These are phyloP conservation scores for Cyclophora albipunctata DNA, from an alignment of 2,888 invertebrate species.

Conservation along the genomic window DNA sequence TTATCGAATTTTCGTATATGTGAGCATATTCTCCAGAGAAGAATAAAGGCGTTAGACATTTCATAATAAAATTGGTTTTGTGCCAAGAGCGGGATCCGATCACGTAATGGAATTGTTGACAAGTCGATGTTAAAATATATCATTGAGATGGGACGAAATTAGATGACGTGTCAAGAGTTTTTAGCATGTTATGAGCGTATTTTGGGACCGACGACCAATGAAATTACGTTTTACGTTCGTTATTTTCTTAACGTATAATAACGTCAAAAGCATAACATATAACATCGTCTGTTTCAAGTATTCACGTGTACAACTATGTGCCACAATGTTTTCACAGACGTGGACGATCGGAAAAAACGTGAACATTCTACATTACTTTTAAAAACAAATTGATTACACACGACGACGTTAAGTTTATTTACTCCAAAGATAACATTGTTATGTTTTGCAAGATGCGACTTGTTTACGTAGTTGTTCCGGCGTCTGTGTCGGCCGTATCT, in stretches of 20 bases:
- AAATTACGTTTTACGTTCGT: too few species aligned
- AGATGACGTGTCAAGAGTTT: not conserved
- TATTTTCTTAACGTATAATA: too few species aligned
- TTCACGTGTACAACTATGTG: too few species aligned
- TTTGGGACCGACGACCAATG: not conserved
- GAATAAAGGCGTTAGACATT: constrained; percentile 12
- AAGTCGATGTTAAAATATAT: constrained; percentile 22
- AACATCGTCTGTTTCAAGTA: too few species aligned
- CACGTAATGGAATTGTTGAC: constrained; percentile 29
- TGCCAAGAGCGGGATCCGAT: constrained; percentile 35
- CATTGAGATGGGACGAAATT: constrained; percentile 13
- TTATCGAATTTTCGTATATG: constrained; percentile 15
- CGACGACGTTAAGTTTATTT: constrained; percentile 3
- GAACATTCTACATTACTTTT: too few species aligned
- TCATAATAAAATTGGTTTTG: constrained; percentile 27
- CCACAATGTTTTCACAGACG: too few species aligned
- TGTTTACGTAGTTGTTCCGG: constrained; percentile 38
- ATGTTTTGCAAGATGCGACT: constrained; percentile 33
- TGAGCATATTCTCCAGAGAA: constrained; percentile 11
- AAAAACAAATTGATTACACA: too few species aligned
- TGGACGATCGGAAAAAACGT: too few species aligned
- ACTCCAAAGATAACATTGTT: constrained; percentile 25
- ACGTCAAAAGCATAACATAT: too few species aligned
- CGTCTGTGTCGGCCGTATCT: constrained; percentile 52
- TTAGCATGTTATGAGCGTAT: constrained; percentile 3